Base-by-base conservation (phyloP, 2,113 vertebrate species). In the Spilogale gracilis region DNA sequence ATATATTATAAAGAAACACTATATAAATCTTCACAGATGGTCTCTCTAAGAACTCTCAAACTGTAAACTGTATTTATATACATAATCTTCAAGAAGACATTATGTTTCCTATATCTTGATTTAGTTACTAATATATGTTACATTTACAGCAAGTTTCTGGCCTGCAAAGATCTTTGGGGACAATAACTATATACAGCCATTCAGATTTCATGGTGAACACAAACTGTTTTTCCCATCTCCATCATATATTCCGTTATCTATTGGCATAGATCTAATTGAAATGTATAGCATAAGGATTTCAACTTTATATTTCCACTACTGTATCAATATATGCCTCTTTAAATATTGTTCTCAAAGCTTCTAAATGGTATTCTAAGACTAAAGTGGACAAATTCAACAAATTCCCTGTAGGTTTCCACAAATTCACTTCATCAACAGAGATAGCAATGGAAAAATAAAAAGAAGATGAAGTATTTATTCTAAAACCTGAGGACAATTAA, bases 11-110 rank as follows among this genome's bases (percentile, higher is more conserved):
- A 80, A 85, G 48, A 80, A 91, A 83, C 61, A 6, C 52, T 83
- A 4, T 43, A 7, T 65, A 20, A 61, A 50, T 1, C 61, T 61
- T 81, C 38, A 58, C 23, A 91, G n/a, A 74, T 9, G 27, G 10
- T 27, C 27, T 58, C 14, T 94, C 93, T 78, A 21, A 23, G 8
- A 96, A 81, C 25, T 18, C 50, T 94, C 4, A 86, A 20, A 52
- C 45, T 93, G 88, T n/a, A 98, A 97, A 96, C 84, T 79, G 8
- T 5, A 11, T 30, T 71, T 96, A 61, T 90, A 94, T 91, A 74
- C 71, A 95, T 95, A 63, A 82, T 83, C 5, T 86, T 80, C 45
- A 96, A 95, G 80, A 96, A 74, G 1, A 43, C 58, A 79, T 94
- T 80, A 67, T 76, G 27, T 50, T 81, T 32, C 32, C 10, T 60